phyloP scores from a whole-genome alignment of 2,888 invertebrate genomes.

The Dichetophora obliterata region DNA sequence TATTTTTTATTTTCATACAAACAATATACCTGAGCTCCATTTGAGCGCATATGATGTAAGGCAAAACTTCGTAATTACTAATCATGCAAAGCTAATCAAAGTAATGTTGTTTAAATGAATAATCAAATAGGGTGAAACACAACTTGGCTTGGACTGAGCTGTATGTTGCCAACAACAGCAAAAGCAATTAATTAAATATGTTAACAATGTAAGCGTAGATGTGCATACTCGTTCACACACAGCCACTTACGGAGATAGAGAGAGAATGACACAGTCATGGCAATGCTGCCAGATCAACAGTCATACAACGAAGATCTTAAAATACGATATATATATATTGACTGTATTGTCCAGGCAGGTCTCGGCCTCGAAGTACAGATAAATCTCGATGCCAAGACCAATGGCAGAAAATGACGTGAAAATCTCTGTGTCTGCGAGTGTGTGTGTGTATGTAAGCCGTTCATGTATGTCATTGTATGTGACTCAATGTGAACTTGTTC shows the following conservation, averaged over 20 bases:
- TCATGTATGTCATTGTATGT: constrained; percentile 6
- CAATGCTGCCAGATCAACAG: not conserved
- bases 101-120: constrained; percentile 29
- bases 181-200: constrained; percentile 32
- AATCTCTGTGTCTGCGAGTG: not conserved
- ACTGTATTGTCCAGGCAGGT: not conserved
- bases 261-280: not conserved
- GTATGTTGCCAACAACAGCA: constrained; percentile 11
- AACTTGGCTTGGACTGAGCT: not conserved
- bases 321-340: not conserved
- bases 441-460: not conserved
- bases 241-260: not conserved
- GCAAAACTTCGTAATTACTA: constrained; percentile 25
- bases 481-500: not conserved
- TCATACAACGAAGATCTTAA: not conserved
- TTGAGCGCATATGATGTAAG: no score
- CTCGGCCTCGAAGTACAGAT: not conserved
- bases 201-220: constrained; percentile 10
- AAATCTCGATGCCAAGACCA: not conserved
- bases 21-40: no score
- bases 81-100: constrained; percentile 35
- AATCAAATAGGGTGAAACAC: constrained; percentile 14
- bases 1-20: no score
- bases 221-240: not conserved
- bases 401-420: not conserved